Evolutionary conservation across 2,113 vertebrate genomes (phyloP).

Genomic region (Dendrocopos noguchii): DNA sequence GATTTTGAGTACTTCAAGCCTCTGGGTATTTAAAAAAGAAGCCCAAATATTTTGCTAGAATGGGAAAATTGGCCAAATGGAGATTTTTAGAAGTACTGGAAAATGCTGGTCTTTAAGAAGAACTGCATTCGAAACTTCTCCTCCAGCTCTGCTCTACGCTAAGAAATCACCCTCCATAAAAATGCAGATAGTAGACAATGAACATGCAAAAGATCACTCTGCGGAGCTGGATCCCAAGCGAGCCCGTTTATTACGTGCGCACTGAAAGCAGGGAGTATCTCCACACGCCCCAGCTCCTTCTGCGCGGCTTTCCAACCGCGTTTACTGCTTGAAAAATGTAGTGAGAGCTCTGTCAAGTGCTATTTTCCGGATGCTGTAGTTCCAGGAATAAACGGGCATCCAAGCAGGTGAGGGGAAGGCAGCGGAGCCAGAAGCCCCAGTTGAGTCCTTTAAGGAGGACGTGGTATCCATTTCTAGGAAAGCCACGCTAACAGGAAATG

Average conservation of each 20-base stretch:
- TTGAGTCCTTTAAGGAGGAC: background rate
- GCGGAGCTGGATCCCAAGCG: background rate
- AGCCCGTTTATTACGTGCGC: background rate
- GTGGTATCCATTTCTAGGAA: conserved; percentile 19
- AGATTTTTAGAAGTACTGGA: background rate
- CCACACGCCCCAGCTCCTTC: rapidly evolving
- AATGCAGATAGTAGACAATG: background rate
- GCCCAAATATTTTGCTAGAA: background rate
- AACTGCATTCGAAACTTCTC: background rate
- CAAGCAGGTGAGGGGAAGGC: conserved; percentile 49
- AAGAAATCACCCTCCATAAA: background rate
- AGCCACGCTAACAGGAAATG: conserved; percentile 21
- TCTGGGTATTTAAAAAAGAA: background rate
- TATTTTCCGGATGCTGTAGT: background rate
- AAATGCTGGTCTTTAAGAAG: too few relatives aligned
- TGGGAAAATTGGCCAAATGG: background rate
- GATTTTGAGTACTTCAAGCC: background rate
- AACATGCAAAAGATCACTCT: background rate
- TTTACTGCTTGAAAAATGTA: background rate
- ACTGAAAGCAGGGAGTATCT: background rate
- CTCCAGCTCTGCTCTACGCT: background rate
- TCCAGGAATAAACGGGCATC: conserved; percentile 21
- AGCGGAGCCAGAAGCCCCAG: background rate
- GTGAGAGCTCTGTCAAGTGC: background rate
- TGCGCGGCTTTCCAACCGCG: background rate